Evolutionary conservation across 2,888 invertebrate genomes (phyloP).

Genomic region (Ecdyonurus torrentis): DNA sequence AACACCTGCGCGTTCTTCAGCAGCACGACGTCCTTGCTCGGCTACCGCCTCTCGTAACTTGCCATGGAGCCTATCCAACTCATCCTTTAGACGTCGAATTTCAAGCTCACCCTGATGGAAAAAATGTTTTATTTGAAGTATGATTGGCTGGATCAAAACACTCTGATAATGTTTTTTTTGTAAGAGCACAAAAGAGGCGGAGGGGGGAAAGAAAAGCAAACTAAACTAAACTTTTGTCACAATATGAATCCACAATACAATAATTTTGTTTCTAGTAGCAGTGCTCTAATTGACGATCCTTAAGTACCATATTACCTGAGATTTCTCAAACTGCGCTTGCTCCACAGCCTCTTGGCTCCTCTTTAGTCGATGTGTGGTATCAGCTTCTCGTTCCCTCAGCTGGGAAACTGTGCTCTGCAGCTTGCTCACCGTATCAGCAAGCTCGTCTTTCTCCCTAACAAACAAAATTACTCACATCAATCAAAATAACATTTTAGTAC

Average conservation of each 20-base stretch:
- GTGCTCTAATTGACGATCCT: too few relatives aligned
- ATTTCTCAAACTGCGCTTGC: slow-evolving; percentile 60
- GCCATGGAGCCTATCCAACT: slow-evolving; percentile 56
- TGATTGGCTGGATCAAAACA: too few relatives aligned
- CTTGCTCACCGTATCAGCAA: slow-evolving; percentile 51
- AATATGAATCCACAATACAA: too few relatives aligned
- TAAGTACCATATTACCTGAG: slow-evolving; percentile 21
- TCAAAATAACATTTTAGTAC: background rate
- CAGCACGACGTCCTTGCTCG: slow-evolving; percentile 37
- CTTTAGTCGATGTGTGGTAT: slow-evolving; percentile 44
- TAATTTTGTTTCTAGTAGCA: too few relatives aligned
- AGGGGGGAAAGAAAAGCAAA: too few relatives aligned
- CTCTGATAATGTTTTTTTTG: too few relatives aligned
- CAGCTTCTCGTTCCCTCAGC: slow-evolving; percentile 42
- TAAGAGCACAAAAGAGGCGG: too few relatives aligned
- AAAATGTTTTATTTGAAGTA: too few relatives aligned
- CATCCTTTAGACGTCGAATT: slow-evolving; percentile 55
- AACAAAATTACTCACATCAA: background rate
- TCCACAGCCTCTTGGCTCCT: slow-evolving; percentile 52
- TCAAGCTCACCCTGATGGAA: slow-evolving; percentile 61
- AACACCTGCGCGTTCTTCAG: slow-evolving; percentile 14
- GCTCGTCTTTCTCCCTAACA: slow-evolving; percentile 42
- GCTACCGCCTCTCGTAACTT: slow-evolving; percentile 57
- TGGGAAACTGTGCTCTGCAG: slow-evolving; percentile 46
- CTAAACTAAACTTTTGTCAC: too few relatives aligned